Evolutionary conservation across 2,113 vertebrate species (phyloP).

Genomic region (Caranx ignobilis): DNA sequence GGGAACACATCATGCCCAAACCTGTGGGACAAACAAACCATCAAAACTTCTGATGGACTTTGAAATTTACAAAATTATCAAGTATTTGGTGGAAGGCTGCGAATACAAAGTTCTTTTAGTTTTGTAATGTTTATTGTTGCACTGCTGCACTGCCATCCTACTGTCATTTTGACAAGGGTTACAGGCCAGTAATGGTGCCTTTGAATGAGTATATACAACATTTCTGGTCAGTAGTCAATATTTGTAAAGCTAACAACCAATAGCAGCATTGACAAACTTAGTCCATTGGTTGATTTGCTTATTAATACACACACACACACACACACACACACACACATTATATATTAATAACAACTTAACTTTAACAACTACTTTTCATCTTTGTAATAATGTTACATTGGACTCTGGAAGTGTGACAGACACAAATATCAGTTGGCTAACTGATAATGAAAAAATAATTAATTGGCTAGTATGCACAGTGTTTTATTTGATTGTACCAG

Average conservation of each 20-base stretch:
- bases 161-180: neutral
- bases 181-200: neutral
- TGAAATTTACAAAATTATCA: neutral
- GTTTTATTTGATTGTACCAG: neutral
- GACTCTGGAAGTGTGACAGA: neutral
- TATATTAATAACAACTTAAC: too few species aligned
- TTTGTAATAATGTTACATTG: neutral
- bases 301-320: neutral
- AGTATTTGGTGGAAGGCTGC: neutral
- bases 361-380: too few species aligned
- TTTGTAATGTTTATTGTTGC: too few species aligned
- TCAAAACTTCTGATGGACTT: neutral
- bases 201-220: neutral
- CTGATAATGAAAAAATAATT: neutral
- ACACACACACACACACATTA: too few species aligned
- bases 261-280: neutral
- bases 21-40: conserved; percentile 66
- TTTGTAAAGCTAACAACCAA: too few species aligned
- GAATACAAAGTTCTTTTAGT: neutral
- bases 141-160: neutral
- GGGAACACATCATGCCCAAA: conserved; percentile 77
- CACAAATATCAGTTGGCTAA: too few species aligned
- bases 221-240: too few species aligned
- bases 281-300: neutral
- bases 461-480: neutral